Base-by-base conservation (phyloP, 2,113 vertebrate species). In the Phaethon lepturus region DNA sequence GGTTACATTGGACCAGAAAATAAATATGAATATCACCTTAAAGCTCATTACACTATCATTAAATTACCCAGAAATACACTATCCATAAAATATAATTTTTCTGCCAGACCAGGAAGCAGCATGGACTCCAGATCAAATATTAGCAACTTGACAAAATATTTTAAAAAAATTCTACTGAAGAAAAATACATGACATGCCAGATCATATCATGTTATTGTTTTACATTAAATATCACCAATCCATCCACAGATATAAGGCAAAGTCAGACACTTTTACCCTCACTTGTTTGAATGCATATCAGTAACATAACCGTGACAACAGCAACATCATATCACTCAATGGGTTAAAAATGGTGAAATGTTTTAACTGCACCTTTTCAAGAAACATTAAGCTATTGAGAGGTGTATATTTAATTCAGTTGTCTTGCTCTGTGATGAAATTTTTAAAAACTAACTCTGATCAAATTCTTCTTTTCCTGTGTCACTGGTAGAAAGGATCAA, bases 151-250 rank as follows among this genome's bases (percentile, higher is more conserved):
- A 50, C 4, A 86, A 52, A 42, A 52, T 33, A 38, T 49, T 33
- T 6, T 26, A 60, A 92, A 67, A 35, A 4, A 49, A 50, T 6
- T 14, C 8, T 55, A 22, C 25, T 60, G 24, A 73, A 71, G 20
- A 62, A 81, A 25, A 67, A 11, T 25, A 71, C 5, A 53, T 13
- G 19, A 42, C 0, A 0, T 20, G 17, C 10, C 7, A 56, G 24
- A 28, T 49, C 2, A 24, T 58, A 78, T 33, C 0, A 35, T 31
- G 10, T 13, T 67, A 22, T 8, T 23, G 2, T 20, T 93, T 76
- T 53, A 44, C 10, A 44, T 24, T 53, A 87, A 52, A 56, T 55
- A 53, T 26, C 26, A 55, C 13, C 5, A 58, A 71, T 75, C 3
- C 20, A 55, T 31, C 11, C 17, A 24, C 15, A 45, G 16, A 42